Evolutionary conservation across 2,888 invertebrate species (phyloP).

Genomic region (Thyatira batis): DNA sequence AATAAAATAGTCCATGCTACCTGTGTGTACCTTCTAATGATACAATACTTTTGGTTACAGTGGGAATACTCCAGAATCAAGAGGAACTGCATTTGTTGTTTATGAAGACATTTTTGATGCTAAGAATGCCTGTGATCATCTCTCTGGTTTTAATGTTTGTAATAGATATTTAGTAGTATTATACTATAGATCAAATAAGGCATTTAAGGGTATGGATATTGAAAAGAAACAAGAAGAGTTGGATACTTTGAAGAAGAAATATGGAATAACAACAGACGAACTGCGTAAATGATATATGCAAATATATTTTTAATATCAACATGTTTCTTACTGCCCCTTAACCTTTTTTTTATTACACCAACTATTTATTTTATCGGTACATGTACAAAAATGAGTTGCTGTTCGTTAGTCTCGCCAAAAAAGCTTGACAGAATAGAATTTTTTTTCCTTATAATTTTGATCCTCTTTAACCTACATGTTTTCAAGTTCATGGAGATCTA

Average conservation of each 20-base stretch:
- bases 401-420: neutral
- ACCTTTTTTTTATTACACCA: neutral
- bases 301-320: neutral
- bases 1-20: too few relatives aligned
- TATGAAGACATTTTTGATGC: conserved; percentile 99
- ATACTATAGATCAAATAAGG: conserved; percentile 98
- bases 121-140: conserved; percentile 99
- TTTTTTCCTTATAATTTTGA: too few relatives aligned
- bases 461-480: too few relatives aligned
- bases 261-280: conserved; percentile 87
- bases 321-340: neutral
- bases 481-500: too few relatives aligned
- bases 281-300: conserved; percentile 63
- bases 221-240: conserved; percentile 98
- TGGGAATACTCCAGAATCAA: conserved; percentile 98
- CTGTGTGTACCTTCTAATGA: too few relatives aligned
- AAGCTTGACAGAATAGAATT: too few relatives aligned
- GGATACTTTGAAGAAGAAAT: conserved; percentile 97
- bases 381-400: too few relatives aligned
- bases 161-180: conserved; percentile 99
- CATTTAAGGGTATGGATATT: conserved; percentile 96
- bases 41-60: conserved; percentile 73
- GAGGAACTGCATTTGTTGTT: conserved; percentile 99
- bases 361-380: too few relatives aligned
- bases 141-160: conserved; percentile 99